phyloP scores from a whole-genome alignment of 2,113 vertebrate genomes.

The Oryzias woworae region DNA sequence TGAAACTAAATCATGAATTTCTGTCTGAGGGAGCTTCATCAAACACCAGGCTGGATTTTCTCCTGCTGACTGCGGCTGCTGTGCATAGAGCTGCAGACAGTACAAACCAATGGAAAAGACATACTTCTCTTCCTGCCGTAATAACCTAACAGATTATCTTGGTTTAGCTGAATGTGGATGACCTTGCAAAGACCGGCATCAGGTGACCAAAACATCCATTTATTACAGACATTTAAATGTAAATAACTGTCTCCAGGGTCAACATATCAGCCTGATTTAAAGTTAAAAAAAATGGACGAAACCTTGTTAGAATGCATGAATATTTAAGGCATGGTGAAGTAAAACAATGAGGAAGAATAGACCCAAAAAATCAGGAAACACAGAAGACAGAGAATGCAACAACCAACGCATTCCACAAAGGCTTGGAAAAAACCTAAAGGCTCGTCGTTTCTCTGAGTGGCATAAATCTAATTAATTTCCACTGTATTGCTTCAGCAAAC shows the following conservation, averaged over 20 bases:
- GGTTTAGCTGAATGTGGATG: conserved; percentile 18
- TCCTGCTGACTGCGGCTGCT: conserved; percentile 5
- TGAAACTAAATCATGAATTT: conserved; percentile 1
- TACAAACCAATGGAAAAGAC: conserved; percentile 32
- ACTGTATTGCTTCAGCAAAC: conserved; percentile 28
- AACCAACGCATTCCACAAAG: conserved; percentile 33
- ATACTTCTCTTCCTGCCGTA: conserved; percentile 1
- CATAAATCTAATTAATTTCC: conserved; percentile 51
- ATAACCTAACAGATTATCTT: conserved; percentile 37
- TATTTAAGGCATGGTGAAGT: conserved; percentile 1
- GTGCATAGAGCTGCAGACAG: conserved; percentile 9
- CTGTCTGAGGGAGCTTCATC: neutral
- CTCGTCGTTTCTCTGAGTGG: conserved; percentile 30
- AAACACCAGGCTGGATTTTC: conserved; percentile 2
- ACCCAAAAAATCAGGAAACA: conserved; percentile 9
- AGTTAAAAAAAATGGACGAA: conserved; percentile 28
- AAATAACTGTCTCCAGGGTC: conserved; percentile 15
- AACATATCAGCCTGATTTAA: conserved; percentile 18
- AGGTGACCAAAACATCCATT: neutral
- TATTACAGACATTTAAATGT: neutral
- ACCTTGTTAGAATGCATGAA: neutral
- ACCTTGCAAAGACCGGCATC: neutral
- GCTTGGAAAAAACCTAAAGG: conserved; percentile 29
- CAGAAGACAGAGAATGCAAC: neutral
- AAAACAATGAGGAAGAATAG: no score